Conservation (phyloP, 2,797 vertebrate genomes). For the Ceyx erithaca region DNA sequence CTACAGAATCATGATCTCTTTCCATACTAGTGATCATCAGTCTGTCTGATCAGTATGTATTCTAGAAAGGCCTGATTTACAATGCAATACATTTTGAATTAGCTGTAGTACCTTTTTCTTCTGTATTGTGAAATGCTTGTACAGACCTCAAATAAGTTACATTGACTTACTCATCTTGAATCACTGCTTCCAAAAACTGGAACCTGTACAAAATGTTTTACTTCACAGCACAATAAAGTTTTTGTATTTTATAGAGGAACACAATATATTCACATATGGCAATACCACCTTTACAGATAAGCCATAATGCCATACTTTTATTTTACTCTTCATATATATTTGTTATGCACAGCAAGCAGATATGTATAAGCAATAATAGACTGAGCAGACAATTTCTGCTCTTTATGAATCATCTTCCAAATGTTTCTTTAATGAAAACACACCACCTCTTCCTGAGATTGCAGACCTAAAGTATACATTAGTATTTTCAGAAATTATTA, state of each 20-base stretch:
- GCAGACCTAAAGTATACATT: neutral
- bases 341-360: neutral
- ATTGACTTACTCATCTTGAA: neutral
- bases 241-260: neutral
- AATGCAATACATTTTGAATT: neutral
- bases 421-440: slow-evolving; percentile 46
- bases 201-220: neutral
- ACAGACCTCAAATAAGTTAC: neutral
- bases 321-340: neutral
- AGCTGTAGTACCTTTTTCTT: neutral
- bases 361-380: neutral
- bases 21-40: neutral
- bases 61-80: neutral
- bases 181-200: neutral
- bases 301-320: neutral
- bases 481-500: slow-evolving; percentile 36
- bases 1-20: neutral
- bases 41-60: neutral
- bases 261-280: neutral
- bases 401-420: neutral
- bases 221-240: neutral
- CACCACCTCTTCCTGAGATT: slow-evolving; percentile 11
- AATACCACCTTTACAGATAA: neutral
- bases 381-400: neutral
- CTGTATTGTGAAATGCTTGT: neutral